Base-by-base conservation (phyloP, 35 echinoderm and acorn worm genomes). In the Eucidaris tribuloides region DNA sequence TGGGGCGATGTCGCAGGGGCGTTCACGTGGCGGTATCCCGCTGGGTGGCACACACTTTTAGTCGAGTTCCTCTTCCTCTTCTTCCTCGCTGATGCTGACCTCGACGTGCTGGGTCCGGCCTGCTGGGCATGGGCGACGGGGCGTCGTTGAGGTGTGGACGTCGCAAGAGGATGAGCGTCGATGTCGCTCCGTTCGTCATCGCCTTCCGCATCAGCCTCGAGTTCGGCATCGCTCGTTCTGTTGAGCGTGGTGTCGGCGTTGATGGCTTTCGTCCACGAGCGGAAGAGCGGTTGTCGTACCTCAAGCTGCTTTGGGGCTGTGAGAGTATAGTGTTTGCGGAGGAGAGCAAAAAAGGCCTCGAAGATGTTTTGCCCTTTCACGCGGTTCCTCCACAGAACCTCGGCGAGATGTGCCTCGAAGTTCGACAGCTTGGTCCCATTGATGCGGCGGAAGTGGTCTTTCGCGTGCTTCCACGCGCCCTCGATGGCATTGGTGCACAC, bases 401-500 rank as follows among this genome's bases (percentile, higher is more conserved):
- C 68, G 7, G 68, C 15, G 19, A 37, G 9, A 38, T 76, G 68
- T 4, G 22, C 68, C 40, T 76, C 68, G 22, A 76, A 76, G 34
- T 76, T 30, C 3, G 15, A 9, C 68, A 76, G 15, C 15, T 7
- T 76, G 3, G 68, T 76, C 9, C 68, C 68, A 6, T 31, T 42
- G 28, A 79, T 79, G 24, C 40, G 31, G 6, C 77, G 31, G 13
- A 79, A 42, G 77, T 79, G 77, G 4, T 52, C 40, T 79, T 79
- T 79, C 3, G 77, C 17, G 30, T 56, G 42, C 7, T 15, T 79
- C 77, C 77, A 79, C 3, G 42, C 77, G 4, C 77, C 77, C 30
- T 79, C 77, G 28, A 79, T 79, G 41, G 42, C 52, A 14, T 79
- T 79, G 46, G 77, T 79, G 34, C 28, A 24, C 15, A 79, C 44